phyloP scores from a whole-genome alignment of 1,140 invertebrate species.

The Temnothorax curvispinosus region DNA sequence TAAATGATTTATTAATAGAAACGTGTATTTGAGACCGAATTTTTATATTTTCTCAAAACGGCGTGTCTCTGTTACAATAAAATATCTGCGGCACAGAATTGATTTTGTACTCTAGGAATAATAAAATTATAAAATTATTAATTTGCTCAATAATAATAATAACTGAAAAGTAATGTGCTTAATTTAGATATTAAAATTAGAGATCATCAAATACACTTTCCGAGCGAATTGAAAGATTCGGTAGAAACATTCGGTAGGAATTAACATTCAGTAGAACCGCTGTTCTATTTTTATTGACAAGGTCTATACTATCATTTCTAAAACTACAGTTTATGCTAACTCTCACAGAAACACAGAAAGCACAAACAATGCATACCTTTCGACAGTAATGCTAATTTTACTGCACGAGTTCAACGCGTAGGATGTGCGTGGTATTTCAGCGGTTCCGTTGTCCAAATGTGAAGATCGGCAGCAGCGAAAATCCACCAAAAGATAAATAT shows the following conservation, averaged over 20 bases:
- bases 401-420: conserved; percentile 46
- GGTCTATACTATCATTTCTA: conserved; percentile 19
- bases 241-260: background rate
- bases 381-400: conserved; percentile 36
- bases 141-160: background rate
- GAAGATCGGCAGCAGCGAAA: conserved; percentile 4
- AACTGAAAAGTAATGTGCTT: background rate
- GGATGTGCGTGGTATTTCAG: conserved; percentile 26
- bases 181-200: background rate
- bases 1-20: conserved; percentile 29
- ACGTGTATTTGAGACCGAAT: conserved; percentile 25
- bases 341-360: conserved; percentile 47
- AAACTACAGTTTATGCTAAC: background rate
- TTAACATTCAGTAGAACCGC: conserved; percentile 12
- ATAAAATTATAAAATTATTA: conserved; percentile 10
- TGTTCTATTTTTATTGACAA: conserved; percentile 53
- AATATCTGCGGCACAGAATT: background rate
- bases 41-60: background rate
- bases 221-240: background rate
- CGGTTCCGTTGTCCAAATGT: conserved; percentile 26
- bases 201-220: conserved; percentile 31
- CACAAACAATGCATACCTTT: conserved; percentile 71
- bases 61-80: background rate
- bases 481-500: conserved; percentile 25
- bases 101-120: background rate